Evolutionary conservation across 2,888 invertebrate genomes (phyloP).

Genomic region (Callimorpha dominula): DNA sequence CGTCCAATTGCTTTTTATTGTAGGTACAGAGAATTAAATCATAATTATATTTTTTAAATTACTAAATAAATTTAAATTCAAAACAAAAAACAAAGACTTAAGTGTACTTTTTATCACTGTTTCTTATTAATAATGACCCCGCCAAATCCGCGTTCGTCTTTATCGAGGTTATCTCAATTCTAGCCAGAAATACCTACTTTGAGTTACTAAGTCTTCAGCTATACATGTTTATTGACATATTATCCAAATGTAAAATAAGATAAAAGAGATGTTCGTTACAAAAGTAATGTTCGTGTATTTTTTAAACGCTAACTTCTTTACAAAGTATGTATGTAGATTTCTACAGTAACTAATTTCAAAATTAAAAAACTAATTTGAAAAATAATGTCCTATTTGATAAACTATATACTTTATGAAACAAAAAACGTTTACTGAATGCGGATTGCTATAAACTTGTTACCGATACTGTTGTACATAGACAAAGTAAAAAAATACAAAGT

Average conservation of each 20-base stretch:
- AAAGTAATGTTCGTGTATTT: not conserved
- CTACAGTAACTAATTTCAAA: too few species aligned
- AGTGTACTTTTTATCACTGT: constrained; percentile 19
- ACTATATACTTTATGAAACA: too few species aligned
- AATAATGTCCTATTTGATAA: too few species aligned
- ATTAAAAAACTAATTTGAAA: too few species aligned
- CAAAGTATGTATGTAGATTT: too few species aligned
- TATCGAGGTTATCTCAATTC: constrained; percentile 64
- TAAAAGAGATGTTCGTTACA: not conserved
- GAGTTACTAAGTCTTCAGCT: constrained; percentile 34
- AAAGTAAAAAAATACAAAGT: too few species aligned
- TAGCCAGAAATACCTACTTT: constrained; percentile 53
- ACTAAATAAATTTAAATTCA: not conserved
- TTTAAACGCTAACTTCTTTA: too few species aligned
- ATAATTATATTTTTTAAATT: not conserved
- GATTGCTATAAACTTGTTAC: too few species aligned
- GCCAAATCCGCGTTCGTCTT: constrained; percentile 45
- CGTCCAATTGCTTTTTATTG: too few species aligned
- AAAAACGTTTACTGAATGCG: too few species aligned
- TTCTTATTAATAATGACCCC: constrained; percentile 39
- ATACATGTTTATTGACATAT: constrained; percentile 12
- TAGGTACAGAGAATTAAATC: not conserved
- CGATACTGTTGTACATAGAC: too few species aligned
- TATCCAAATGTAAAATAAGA: not conserved
- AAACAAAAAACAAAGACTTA: not conserved